Evolutionary conservation across 2,797 vertebrate species (phyloP), one percentile per base, ranked within the genome.

Genomic region (Arnoldichthys spilopterus): DNA sequence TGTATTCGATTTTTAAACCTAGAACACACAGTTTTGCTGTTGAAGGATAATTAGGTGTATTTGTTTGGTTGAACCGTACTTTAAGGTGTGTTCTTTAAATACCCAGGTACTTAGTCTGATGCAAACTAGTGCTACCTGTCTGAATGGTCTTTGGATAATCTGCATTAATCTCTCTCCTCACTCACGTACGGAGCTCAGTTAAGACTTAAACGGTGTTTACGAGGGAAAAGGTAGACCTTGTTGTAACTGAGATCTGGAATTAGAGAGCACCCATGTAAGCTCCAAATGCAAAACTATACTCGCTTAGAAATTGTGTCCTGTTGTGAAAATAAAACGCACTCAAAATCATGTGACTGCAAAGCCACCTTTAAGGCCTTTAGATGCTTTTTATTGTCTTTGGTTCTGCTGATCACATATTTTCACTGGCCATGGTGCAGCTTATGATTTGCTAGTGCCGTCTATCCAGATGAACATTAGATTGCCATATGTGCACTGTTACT

Each of bases 111-210:
- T 20, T 69, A 32, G 63, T 32, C n/a, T 66, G 66, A 9, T n/a
- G 1, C 47, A 34, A 22, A 54, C 47, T 3, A 54, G 47, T 54
- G 30, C 7, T 70, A 22, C 47, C 47, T 53, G 49, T 53, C 45
- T 32, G 49, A 2, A 28, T 70, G 47, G 51, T 56, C 45, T 71
- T 28, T n/a, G 32, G 69, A 56, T 71, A 71, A 71, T 56, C 69
- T 71, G 51, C 4, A 15, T 22, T 71, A 71, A 56, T 30, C 67
- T 66, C 8, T 66, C n/a, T 61, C 26, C 58, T 28, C 37, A 11
- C 32, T 32, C 34, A 1, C 58, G 20, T 6, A 34, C 22, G 20
- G 2, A 63, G 61, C 61, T n/a, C 13, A 37, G n/a, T 40, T 40
- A 64, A 64, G 20, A 32, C 58, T 58, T 20, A 40, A n/a, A 45